Evolutionary conservation across 1,140 invertebrate genomes (phyloP), one percentile per base, ranked within the genome.

Genomic region (Sitobion miscanthi): DNA sequence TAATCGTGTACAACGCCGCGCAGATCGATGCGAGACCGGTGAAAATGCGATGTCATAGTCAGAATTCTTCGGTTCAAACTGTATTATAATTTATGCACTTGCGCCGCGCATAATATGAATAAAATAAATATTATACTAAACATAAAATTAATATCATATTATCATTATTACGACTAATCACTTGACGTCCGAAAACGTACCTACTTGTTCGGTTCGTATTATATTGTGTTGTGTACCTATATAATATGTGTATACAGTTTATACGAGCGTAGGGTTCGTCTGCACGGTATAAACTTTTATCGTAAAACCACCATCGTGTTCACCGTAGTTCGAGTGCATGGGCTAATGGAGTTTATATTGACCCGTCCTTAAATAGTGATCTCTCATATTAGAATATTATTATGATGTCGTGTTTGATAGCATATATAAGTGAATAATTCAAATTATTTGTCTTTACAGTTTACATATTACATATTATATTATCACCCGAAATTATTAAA

Each of bases 1-100:
- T 85, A 85, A 42, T 9, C 30, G n/a, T 23, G 30, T 47, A 87
- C 45, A 42, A 30, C 57, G 35, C 89, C 69, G 62, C 35, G 57
- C n/a, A 77, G 42, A 92, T 92, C 91, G 45, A 92, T 92, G 57
- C 25, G 69, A 82, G 45, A 92, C 38, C 77, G 62, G 52, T 23
- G n/a, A 69, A 45, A 82, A 77, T 91, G 6, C 62, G 57, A 11
- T 69, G 25, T 21, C 2, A n/a, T 91, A 91, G 35, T 91, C 23
- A 42, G 69, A 69, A n/a, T 91, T 91, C 14, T 77, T 62, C 11
- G 38, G 42, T 4, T 17, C 5, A 47, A 91, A 91, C 57, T 91
- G n/a, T 62, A 62, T 25, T 57, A 30, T 35, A 54, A 77, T 77
- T 14, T 77, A n/a, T 90, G 52, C 52, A 89, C n/a, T 89, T 42